phyloP scores from a whole-genome alignment of 1,140 invertebrate species.

The Lepidurus arcticus region DNA sequence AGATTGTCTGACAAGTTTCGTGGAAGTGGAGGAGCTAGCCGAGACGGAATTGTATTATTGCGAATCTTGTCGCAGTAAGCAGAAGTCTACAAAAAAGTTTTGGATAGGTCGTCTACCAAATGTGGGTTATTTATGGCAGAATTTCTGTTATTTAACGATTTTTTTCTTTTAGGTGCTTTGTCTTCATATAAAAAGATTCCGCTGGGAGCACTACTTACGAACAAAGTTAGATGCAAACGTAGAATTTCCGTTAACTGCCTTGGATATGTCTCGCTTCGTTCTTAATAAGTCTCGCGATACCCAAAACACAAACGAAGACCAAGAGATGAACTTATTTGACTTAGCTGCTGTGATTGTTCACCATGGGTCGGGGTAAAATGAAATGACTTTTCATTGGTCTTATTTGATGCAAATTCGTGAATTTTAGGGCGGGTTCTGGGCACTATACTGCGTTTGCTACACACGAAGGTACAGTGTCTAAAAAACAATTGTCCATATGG shows the following conservation, averaged over 20 bases:
- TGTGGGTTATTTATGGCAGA: constrained; percentile 46
- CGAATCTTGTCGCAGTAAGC: constrained; percentile 71
- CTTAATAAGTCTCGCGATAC: constrained; percentile 54
- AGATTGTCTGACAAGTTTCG: constrained; percentile 71
- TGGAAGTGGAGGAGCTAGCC: constrained; percentile 73
- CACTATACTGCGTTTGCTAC: constrained; percentile 80
- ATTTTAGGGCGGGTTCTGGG: constrained; percentile 66
- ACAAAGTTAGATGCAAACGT: constrained; percentile 74
- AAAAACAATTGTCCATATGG: constrained; percentile 32
- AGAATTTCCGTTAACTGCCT: constrained; percentile 65
- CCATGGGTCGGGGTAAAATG: constrained; percentile 66
- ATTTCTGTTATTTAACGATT: not conserved
- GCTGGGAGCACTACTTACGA: constrained; percentile 73
- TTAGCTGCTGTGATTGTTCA: constrained; percentile 78
- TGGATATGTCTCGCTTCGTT: constrained; percentile 75
- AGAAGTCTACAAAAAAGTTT: constrained; percentile 77
- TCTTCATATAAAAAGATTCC: constrained; percentile 77
- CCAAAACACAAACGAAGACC: constrained; percentile 51
- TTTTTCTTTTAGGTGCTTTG: constrained; percentile 58
- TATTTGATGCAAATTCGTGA: not conserved
- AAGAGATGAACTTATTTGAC: constrained; percentile 65
- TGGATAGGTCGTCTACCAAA: constrained; percentile 75
- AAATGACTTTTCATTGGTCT: not conserved
- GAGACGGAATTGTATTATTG: constrained; percentile 78
- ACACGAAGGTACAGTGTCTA: constrained; percentile 56